These are phyloP conservation scores for Tenthredo mesomela DNA, from an alignment of 2,888 invertebrate genomes.

Conservation along the genomic window DNA sequence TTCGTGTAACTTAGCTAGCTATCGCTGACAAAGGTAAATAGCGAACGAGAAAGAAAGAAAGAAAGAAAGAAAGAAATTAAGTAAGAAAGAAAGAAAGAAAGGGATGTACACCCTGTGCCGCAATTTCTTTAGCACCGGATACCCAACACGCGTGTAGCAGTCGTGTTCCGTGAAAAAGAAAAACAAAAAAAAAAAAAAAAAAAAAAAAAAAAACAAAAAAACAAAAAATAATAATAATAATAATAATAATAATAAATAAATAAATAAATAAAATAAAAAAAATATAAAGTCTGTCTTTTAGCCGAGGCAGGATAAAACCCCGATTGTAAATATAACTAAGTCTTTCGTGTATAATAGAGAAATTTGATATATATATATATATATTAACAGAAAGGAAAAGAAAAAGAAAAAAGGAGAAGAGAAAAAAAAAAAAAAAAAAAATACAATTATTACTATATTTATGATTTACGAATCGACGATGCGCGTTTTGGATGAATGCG, in stretches of 20 bases:
- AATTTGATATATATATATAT: slow-evolving; percentile 38
- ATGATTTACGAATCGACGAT: slow-evolving; percentile 17
- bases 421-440: not conserved
- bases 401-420: not conserved
- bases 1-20: slow-evolving; percentile 49
- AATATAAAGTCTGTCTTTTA: slow-evolving; percentile 17
- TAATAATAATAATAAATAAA: too few relatives aligned
- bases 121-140: not conserved
- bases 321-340: slow-evolving; percentile 45
- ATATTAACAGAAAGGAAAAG: not conserved
- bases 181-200: not conserved
- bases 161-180: not conserved
- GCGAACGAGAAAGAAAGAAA: slow-evolving; percentile 9
- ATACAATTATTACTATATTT: slow-evolving; percentile 26
- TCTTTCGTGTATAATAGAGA: slow-evolving; percentile 48
- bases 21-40: slow-evolving; percentile 20
- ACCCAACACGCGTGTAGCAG: not conserved
- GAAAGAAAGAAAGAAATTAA: not conserved
- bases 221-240: not conserved
- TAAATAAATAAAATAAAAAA: too few relatives aligned
- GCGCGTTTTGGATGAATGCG: slow-evolving; percentile 10
- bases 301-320: slow-evolving; percentile 1
- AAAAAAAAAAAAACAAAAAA: not conserved
- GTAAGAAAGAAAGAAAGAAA: not conserved
- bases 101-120: not conserved